Evolutionary conservation across 2,888 invertebrate genomes (phyloP), one percentile per base, ranked within the genome.

Genomic region (Watsonalla binaria): DNA sequence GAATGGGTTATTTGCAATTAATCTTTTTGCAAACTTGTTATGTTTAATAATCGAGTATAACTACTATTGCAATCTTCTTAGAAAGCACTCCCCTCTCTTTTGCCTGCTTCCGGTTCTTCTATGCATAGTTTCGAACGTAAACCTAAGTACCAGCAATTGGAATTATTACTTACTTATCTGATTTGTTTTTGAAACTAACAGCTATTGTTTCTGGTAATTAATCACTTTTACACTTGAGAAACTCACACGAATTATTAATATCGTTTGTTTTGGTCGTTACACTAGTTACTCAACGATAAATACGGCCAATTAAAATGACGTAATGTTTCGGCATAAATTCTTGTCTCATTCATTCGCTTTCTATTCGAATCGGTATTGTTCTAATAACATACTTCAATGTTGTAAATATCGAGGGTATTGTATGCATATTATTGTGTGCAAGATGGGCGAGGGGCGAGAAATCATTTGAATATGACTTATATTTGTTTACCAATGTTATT

Each of bases 201-300:
- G 45, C 15, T 51, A 46, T 45, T 52, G 24, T 42, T 14, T 15
- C 35, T 15, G 15, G n/a, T 15, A 8, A 14, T 7, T 8, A 37
- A 35, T 39, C 49, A 46, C 46, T 39, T 37, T 51, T 13, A 35
- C 47, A 42, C 45, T 48, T 33, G 42, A 6, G 24, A 45, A 47
- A 53, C 55, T 55, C 47, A 52, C 52, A 47, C 42, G 42, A 45
- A 15, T 46, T 51, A 51, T 55, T 54, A 61, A 58, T 57, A 58
- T 53, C 42, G 58, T 63, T 60, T 62, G 59, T 66, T 68, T 64
- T 65, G 63, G 60, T 59, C 54, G 59, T 58, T 59, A 56, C 56
- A 37, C 37, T 37, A 37, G 37, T 8, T 37, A 37, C 37, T 37
- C 9, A 42, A 11, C 15, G 37, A 14, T 9, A 0, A 37, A 37